Evolutionary conservation across 2,113 vertebrate genomes (phyloP).

Genomic region (Leucosticte australis): DNA sequence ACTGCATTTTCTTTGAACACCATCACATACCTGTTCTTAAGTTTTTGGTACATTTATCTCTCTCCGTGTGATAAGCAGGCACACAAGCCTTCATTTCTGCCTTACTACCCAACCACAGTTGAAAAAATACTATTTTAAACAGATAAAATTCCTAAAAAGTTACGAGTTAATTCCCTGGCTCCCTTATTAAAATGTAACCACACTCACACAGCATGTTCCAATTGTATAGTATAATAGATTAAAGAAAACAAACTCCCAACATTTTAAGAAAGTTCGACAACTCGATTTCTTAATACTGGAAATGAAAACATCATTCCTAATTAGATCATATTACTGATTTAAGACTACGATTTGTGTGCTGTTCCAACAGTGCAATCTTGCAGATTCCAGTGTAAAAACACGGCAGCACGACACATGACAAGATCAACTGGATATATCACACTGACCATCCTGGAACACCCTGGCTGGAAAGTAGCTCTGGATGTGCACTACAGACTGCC

Average conservation of each 20-base stretch:
- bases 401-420: background rate
- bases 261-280: conserved; percentile 56
- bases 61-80: conserved; percentile 35
- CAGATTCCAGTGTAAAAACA: conserved; percentile 53
- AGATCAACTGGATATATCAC: background rate
- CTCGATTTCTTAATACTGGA: conserved; percentile 70
- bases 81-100: conserved; percentile 26
- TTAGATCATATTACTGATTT: conserved; percentile 70
- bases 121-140: background rate
- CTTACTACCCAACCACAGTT: background rate
- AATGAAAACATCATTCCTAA: conserved; percentile 73
- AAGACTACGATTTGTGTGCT: conserved; percentile 52
- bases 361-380: conserved; percentile 46
- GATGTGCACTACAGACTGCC: background rate
- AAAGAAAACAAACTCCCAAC: background rate
- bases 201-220: conserved; percentile 49
- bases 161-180: conserved; percentile 33
- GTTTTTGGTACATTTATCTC: conserved; percentile 59
- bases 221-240: conserved; percentile 46
- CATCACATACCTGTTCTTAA: conserved; percentile 72
- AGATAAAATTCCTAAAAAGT: conserved; percentile 20
- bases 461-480: background rate
- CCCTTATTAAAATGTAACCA: conserved; percentile 45
- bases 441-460: background rate
- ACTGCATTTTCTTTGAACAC: conserved; percentile 74